phyloP scores from a whole-genome alignment of 2,797 vertebrate genomes.

The Pantherophis vulpinus region DNA sequence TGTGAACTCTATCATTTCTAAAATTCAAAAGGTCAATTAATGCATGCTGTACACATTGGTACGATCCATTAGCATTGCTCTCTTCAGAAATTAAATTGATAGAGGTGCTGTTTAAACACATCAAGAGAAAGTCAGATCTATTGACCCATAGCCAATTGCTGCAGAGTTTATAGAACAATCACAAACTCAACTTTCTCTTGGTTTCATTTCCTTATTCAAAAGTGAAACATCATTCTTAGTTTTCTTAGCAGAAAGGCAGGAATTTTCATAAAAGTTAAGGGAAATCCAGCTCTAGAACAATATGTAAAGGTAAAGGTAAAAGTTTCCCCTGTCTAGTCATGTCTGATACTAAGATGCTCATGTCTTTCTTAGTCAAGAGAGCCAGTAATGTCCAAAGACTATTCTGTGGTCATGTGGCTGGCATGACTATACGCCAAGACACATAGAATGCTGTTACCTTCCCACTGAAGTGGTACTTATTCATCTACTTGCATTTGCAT shows the following conservation, averaged over 20 bases:
- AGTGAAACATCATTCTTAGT: not conserved
- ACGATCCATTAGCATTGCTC: not conserved
- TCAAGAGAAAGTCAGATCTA: not conserved
- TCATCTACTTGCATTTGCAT: too few relatives aligned
- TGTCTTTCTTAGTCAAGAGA: too few relatives aligned
- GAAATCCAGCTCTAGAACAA: not conserved
- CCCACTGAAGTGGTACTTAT: too few relatives aligned
- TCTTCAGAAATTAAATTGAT: not conserved
- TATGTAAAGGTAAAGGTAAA: too few relatives aligned
- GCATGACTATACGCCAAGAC: too few relatives aligned
- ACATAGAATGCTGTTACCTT: too few relatives aligned
- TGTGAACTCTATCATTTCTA: not conserved
- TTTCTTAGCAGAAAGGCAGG: not conserved
- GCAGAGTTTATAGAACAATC: not conserved
- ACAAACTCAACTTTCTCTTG: not conserved
- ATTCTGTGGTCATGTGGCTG: too few relatives aligned
- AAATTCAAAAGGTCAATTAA: not conserved
- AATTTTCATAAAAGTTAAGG: not conserved
- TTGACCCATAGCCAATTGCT: not conserved
- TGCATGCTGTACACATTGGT: not conserved
- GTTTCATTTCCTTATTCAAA: not conserved
- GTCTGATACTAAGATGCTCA: too few relatives aligned
- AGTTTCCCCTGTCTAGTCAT: too few relatives aligned
- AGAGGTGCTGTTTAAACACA: not conserved
- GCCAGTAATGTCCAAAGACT: too few relatives aligned